A percentile compares a stretch with the other conserved stretches of the same genome.
Conservation (phyloP, 2,797 vertebrate species). For the Allobates femoralis region DNA sequence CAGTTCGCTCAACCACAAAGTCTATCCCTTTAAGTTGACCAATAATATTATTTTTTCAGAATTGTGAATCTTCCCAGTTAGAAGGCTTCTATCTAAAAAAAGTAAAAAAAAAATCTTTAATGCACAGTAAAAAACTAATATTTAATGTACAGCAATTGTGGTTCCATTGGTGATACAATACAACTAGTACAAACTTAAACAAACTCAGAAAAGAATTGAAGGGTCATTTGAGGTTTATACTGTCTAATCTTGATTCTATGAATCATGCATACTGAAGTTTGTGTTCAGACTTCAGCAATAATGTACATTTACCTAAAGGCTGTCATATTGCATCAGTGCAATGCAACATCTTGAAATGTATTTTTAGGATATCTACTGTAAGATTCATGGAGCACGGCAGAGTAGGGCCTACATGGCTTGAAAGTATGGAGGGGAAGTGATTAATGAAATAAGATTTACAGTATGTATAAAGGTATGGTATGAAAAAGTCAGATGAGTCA, state of each 20-base stretch:
- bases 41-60: not conserved
- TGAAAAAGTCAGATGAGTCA: too few relatives aligned
- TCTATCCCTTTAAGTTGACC: not conserved
- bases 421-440: not conserved
- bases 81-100: not conserved
- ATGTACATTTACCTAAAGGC: slow-evolving; percentile 17
- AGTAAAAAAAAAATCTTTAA: not conserved
- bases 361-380: not conserved
- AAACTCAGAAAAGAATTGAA: not conserved
- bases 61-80: not conserved
- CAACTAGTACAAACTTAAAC: not conserved
- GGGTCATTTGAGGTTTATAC: not conserved
- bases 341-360: not conserved
- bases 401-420: too few relatives aligned
- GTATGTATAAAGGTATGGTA: too few relatives aligned
- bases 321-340: slow-evolving; percentile 1
- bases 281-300: not conserved
- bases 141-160: not conserved
- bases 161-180: not conserved
- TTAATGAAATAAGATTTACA: not conserved
- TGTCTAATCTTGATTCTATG: not conserved
- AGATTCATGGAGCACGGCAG: not conserved
- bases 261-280: not conserved
- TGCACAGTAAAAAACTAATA: not conserved
- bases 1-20: too few relatives aligned